phyloP scores from a whole-genome alignment of 2,797 vertebrate species.

The Lithobates sylvaticus region DNA sequence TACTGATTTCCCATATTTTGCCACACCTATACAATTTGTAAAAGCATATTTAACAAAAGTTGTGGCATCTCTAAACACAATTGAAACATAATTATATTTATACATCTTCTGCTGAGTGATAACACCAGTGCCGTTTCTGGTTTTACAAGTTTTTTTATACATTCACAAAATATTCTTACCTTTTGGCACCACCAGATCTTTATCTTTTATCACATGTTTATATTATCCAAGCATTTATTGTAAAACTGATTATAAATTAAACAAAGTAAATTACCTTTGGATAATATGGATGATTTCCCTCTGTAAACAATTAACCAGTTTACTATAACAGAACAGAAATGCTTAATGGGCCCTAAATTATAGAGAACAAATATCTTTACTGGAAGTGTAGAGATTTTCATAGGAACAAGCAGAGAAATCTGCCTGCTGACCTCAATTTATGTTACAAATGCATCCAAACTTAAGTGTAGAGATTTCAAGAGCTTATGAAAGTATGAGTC shows the following conservation, averaged over 20 bases:
- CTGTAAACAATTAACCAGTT: not conserved
- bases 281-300: conserved; percentile 9
- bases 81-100: not conserved
- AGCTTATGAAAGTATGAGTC: conserved; percentile 39
- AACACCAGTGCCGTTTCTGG: not conserved
- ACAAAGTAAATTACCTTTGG: not conserved
- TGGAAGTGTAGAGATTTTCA: not conserved
- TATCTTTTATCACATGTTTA: not conserved
- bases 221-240: not conserved
- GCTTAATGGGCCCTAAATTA: conserved; percentile 19
- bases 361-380: conserved; percentile 15
- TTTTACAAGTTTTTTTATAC: not conserved
- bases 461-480: not conserved
- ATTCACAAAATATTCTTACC: not conserved
- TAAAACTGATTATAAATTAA: not conserved
- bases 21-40: too few relatives aligned
- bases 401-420: conserved; percentile 30
- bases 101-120: not conserved
- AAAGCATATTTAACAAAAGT: too few relatives aligned
- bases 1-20: too few relatives aligned
- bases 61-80: not conserved
- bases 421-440: conserved; percentile 33
- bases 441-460: conserved; percentile 11
- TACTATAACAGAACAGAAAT: conserved; percentile 13
- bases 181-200: not conserved